phyloP scores from a whole-genome alignment of 2,888 invertebrate genomes.

The Arge pagana region DNA sequence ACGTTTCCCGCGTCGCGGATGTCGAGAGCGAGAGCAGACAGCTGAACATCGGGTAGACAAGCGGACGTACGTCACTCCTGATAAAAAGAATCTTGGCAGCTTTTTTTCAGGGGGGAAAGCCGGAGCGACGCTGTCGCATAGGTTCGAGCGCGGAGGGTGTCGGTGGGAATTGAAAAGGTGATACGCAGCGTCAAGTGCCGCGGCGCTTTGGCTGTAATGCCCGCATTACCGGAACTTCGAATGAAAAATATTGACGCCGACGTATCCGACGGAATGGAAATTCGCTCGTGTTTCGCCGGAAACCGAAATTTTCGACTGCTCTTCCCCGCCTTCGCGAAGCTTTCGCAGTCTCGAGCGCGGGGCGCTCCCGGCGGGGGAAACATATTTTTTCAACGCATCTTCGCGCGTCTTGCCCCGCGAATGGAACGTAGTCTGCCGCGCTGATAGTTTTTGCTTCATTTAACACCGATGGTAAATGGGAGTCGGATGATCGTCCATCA shows the following conservation, averaged over 20 bases:
- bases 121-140: too few relatives aligned
- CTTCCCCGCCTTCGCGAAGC: neutral
- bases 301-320: slow-evolving; percentile 1
- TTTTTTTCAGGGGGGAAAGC: neutral
- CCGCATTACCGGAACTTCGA: slow-evolving; percentile 13
- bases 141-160: slow-evolving; percentile 6
- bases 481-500: slow-evolving; percentile 31
- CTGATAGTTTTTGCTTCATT: slow-evolving; percentile 35
- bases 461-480: slow-evolving; percentile 25
- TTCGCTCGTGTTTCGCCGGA: slow-evolving; percentile 10
- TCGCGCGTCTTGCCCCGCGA: slow-evolving; percentile 2
- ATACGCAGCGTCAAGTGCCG: slow-evolving; percentile 19
- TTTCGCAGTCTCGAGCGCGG: neutral
- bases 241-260: slow-evolving; percentile 15
- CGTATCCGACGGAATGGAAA: slow-evolving; percentile 15
- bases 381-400: neutral
- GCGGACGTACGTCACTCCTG: neutral
- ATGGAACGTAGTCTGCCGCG: slow-evolving; percentile 9
- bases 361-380: neutral
- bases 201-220: slow-evolving; percentile 12
- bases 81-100: neutral
- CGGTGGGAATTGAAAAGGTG: slow-evolving; percentile 20
- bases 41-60: neutral
- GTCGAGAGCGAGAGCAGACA: too few relatives aligned
- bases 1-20: too few relatives aligned